phyloP scores from a whole-genome alignment of 2,113 vertebrate species.

The Ceuthmochares aereus region DNA sequence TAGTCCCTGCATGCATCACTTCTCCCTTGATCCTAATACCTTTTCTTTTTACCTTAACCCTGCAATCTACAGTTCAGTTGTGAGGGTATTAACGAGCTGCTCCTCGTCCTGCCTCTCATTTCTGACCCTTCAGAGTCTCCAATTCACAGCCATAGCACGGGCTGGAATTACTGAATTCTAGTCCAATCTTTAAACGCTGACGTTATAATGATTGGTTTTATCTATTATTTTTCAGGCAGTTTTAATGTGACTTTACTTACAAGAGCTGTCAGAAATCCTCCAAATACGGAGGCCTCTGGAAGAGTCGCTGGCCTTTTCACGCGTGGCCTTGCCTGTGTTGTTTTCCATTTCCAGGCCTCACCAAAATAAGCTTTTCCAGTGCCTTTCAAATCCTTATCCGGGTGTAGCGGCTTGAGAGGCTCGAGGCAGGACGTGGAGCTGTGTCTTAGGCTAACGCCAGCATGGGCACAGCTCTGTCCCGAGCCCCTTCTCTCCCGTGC shows the following conservation, averaged over 20 bases:
- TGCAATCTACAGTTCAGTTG: slow-evolving; percentile 43
- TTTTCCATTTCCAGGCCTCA: neutral
- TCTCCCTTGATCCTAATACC: slow-evolving; percentile 45
- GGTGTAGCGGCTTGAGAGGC: slow-evolving; percentile 40
- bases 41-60: neutral
- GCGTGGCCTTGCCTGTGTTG: neutral
- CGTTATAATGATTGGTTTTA: slow-evolving; percentile 29
- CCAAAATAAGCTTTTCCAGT: slow-evolving; percentile 26
- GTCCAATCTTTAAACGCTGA: slow-evolving; percentile 44
- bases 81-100: slow-evolving; percentile 15
- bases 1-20: neutral
- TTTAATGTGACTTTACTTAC: neutral
- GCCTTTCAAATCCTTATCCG: slow-evolving; percentile 29
- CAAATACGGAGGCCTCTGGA: slow-evolving; percentile 2
- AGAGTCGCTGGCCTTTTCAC: neutral
- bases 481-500: slow-evolving; percentile 4
- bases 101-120: slow-evolving; percentile 35
- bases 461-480: neutral
- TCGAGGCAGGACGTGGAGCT: slow-evolving; percentile 27
- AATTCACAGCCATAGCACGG: slow-evolving; percentile 27
- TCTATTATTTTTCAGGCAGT: slow-evolving; percentile 46
- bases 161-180: slow-evolving; percentile 56
- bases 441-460: neutral
- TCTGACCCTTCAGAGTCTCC: slow-evolving; percentile 33
- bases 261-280: slow-evolving; percentile 49